Evolutionary conservation across 2,888 invertebrate species (phyloP).

Genomic region (Blastobasis lacticolella): DNA sequence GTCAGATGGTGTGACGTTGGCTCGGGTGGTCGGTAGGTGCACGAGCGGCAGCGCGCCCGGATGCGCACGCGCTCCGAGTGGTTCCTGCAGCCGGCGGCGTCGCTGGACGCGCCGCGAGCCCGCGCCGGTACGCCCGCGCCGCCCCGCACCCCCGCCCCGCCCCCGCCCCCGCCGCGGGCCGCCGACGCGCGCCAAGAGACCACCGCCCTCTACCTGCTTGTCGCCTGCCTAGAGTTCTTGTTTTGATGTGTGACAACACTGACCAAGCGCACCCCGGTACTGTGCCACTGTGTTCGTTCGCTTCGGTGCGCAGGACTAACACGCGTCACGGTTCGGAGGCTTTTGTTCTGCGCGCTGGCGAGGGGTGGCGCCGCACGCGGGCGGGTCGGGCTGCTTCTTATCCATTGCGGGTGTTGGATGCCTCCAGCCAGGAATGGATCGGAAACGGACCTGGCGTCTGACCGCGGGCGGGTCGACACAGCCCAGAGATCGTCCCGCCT

Average conservation of each 20-base stretch:
- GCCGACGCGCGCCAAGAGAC: conserved; percentile 44
- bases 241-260: conserved; percentile 40
- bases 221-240: conserved; percentile 74
- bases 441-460: no score
- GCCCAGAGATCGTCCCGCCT: no score
- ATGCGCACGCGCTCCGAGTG: conserved; percentile 98
- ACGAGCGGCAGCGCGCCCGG: conserved; percentile 95
- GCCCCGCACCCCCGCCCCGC: conserved; percentile 15
- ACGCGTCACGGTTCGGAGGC: conserved; percentile 29
- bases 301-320: conserved; percentile 62
- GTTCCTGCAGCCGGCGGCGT: conserved; percentile 87
- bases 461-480: no score
- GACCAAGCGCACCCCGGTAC: conserved; percentile 58
- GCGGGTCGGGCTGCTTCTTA: not conserved
- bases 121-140: conserved; percentile 57
- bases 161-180: conserved; percentile 21
- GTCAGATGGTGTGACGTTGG: conserved; percentile 15
- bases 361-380: not conserved
- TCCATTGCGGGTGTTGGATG: no score
- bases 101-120: conserved; percentile 59
- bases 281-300: conserved; percentile 55
- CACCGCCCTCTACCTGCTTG: conserved; percentile 68
- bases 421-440: no score
- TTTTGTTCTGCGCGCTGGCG: conserved; percentile 24
- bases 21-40: conserved; percentile 79